These are phyloP conservation scores for Megastigmus dorsalis DNA, from an alignment of 2,888 invertebrate species.

Conservation along the genomic window DNA sequence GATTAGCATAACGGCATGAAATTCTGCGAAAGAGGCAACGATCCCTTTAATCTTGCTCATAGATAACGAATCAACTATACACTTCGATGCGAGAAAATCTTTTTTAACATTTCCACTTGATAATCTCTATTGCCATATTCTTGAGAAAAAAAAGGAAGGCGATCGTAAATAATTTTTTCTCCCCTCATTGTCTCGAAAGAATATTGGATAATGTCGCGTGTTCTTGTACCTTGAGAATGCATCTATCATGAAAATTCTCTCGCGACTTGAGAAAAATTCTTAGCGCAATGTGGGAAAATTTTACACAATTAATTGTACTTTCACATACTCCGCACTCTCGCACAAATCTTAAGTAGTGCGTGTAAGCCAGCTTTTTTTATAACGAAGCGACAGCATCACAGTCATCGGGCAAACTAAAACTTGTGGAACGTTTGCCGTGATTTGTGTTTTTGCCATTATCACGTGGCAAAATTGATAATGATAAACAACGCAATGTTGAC, in stretches of 20 bases:
- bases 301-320: slow-evolving; percentile 37
- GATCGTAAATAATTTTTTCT: background rate
- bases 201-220: slow-evolving; percentile 7
- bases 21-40: too few species aligned
- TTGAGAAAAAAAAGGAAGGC: too few species aligned
- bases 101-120: too few species aligned
- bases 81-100: too few species aligned
- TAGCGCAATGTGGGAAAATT: slow-evolving; percentile 39
- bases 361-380: slow-evolving; percentile 8
- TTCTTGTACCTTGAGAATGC: slow-evolving; percentile 24
- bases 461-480: slow-evolving; percentile 9
- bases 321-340: slow-evolving; percentile 2
- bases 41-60: too few species aligned
- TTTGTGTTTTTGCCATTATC: slow-evolving; percentile 6
- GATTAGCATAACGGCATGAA: too few species aligned
- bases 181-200: background rate
- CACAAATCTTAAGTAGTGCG: slow-evolving; percentile 21
- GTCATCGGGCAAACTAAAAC: background rate
- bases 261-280: slow-evolving; percentile 30
- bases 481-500: background rate
- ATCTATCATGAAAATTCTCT: slow-evolving; percentile 33
- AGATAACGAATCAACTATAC: too few species aligned
- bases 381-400: background rate
- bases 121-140: too few species aligned
- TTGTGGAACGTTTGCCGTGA: slow-evolving; percentile 17